Percentiles rank a stretch among this genome's conserved stretches.
phyloP scores from a whole-genome alignment of 2,797 vertebrate genomes.

The Ambastaia sidthimunki region DNA sequence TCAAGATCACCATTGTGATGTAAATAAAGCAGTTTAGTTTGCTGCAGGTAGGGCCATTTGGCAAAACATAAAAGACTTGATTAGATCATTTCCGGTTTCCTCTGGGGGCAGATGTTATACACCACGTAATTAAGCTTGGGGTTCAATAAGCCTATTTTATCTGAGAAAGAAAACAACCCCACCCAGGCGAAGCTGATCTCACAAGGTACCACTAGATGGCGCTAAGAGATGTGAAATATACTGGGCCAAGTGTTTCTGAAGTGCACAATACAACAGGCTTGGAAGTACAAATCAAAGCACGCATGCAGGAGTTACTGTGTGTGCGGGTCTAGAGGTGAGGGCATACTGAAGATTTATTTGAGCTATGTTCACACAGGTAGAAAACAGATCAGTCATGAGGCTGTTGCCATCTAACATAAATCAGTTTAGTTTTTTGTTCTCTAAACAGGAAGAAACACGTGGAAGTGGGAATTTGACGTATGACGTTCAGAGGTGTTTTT shows the following conservation, averaged over 20 bases:
- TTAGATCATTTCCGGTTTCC: background rate
- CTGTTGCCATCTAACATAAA: no score
- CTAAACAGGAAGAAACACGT: no score
- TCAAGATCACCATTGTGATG: background rate
- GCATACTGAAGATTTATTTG: background rate
- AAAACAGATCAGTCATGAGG: background rate
- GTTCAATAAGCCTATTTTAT: background rate
- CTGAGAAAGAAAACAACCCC: constrained; percentile 8
- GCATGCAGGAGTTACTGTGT: background rate
- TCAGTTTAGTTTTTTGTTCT: no score
- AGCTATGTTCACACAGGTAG: background rate
- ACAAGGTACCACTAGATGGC: constrained; percentile 19
- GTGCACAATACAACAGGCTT: background rate
- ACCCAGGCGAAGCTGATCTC: constrained; percentile 9
- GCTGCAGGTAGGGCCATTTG: background rate
- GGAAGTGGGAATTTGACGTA: no score
- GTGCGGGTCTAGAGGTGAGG: background rate
- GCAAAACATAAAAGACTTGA: background rate
- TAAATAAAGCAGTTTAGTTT: background rate
- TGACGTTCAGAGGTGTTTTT: no score
- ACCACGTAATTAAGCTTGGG: background rate
- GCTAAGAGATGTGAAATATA: constrained; percentile 5
- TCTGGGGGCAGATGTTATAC: background rate
- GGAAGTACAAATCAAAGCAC: background rate
- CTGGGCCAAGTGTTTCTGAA: background rate